Evolutionary conservation across 2,113 vertebrate genomes (phyloP).

Genomic region (Orcinus orca): DNA sequence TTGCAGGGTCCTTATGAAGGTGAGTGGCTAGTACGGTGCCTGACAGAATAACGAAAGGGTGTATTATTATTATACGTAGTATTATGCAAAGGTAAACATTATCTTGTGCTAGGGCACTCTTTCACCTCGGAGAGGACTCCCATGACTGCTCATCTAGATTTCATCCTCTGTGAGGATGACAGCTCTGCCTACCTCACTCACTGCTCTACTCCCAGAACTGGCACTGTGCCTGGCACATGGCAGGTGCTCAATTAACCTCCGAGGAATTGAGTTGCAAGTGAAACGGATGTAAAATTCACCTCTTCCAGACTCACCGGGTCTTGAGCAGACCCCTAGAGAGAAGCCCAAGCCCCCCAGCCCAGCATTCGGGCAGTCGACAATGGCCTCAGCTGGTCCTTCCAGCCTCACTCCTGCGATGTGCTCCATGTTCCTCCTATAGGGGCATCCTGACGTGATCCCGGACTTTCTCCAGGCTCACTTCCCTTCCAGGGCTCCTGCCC

Average conservation of each 20-base stretch:
- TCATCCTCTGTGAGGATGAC: not conserved
- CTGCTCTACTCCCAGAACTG: too few species aligned
- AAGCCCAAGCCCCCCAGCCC: not conserved
- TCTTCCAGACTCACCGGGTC: not conserved
- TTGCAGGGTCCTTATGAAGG: not conserved
- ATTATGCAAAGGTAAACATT: not conserved
- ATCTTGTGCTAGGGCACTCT: not conserved
- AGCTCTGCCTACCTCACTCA: fast-evolving
- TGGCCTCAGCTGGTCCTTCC: not conserved
- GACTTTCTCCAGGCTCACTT: not conserved
- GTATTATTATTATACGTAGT: not conserved
- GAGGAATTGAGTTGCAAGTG: not conserved
- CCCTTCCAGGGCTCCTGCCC: fast-evolving
- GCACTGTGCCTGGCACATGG: not conserved
- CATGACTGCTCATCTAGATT: too few species aligned
- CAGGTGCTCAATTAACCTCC: not conserved
- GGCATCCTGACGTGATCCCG: not conserved
- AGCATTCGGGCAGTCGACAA: too few species aligned
- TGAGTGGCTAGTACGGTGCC: fast-evolving
- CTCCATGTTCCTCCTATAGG: too few species aligned
- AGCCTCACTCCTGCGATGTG: not conserved
- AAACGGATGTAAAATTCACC: not conserved
- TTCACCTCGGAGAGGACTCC: not conserved
- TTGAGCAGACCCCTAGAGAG: not conserved
- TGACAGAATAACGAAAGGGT: not conserved